Percentiles rank a stretch among this genome's conserved stretches.
These are phyloP conservation scores for Drosophila takahashii DNA, from an alignment of 1,140 invertebrate species.

Conservation along the genomic window DNA sequence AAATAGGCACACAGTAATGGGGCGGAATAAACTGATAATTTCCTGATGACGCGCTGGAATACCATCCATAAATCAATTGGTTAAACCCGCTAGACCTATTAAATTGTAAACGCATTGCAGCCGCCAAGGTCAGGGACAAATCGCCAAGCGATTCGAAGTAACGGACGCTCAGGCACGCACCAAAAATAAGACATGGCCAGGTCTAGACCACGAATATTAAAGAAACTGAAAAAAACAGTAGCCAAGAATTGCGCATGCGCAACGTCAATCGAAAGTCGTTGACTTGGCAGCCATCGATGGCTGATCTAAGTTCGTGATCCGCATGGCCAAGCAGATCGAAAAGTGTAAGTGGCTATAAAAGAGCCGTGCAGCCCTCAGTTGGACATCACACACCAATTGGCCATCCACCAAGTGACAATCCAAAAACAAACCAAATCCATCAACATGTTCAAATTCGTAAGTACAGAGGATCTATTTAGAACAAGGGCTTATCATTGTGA, in stretches of 20 bases:
- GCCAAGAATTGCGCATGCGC: slow-evolving; percentile 81
- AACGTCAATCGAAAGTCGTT: slow-evolving; percentile 72
- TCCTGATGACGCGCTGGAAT: no score
- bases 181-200: slow-evolving; percentile 48
- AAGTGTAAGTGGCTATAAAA: slow-evolving; percentile 80
- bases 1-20: slow-evolving; percentile 19
- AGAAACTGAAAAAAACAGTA: slow-evolving; percentile 4
- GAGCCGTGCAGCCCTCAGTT: slow-evolving; percentile 23
- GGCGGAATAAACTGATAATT: slow-evolving; percentile 2
- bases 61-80: slow-evolving; percentile 48
- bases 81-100: slow-evolving; percentile 39
- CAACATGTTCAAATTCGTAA: slow-evolving; percentile 83
- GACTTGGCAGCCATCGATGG: slow-evolving; percentile 64
- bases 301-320: slow-evolving; percentile 44
- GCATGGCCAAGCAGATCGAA: slow-evolving; percentile 51
- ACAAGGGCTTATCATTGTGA: neutral
- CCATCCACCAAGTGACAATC: slow-evolving; percentile 64
- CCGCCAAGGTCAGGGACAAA: slow-evolving; percentile 72
- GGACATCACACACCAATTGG: slow-evolving; percentile 75
- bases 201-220: slow-evolving; percentile 30
- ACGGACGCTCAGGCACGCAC: slow-evolving; percentile 74
- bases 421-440: slow-evolving; percentile 31
- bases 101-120: slow-evolving; percentile 43
- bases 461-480: slow-evolving; percentile 19
- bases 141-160: slow-evolving; percentile 34